These are phyloP conservation scores for Euproctis similis DNA, from an alignment of 2,888 invertebrate genomes.

Conservation along the genomic window DNA sequence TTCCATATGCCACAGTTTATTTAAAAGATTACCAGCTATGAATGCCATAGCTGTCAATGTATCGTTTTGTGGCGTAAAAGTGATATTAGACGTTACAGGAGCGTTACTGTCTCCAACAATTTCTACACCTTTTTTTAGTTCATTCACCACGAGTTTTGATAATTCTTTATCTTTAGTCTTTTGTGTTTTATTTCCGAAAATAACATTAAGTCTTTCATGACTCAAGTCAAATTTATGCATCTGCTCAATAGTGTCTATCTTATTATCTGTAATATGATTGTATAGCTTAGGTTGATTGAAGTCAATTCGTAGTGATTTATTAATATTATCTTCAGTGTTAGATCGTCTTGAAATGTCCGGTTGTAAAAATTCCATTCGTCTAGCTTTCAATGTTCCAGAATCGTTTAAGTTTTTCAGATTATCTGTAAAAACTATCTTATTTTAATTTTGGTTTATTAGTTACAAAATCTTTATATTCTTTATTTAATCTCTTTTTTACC, in stretches of 20 bases:
- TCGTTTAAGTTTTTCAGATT: constrained; percentile 40
- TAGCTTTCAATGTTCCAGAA: constrained; percentile 46
- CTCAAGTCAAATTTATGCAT: constrained; percentile 30
- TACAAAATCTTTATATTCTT: too few relatives aligned
- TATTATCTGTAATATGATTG: constrained; percentile 49
- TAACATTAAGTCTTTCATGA: constrained; percentile 30
- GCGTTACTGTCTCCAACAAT: constrained; percentile 45
- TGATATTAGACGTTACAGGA: constrained; percentile 54
- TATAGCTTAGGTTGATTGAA: constrained; percentile 39
- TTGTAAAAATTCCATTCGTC: constrained; percentile 29
- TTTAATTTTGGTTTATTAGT: too few relatives aligned
- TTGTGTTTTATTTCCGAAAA: constrained; percentile 42
- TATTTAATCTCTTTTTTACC: too few relatives aligned
- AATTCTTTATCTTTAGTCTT: constrained; percentile 44
- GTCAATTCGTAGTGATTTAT: constrained; percentile 45
- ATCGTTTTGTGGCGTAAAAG: constrained; percentile 63
- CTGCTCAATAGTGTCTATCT: constrained; percentile 42
- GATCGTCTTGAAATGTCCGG: constrained; percentile 34
- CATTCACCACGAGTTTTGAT: constrained; percentile 58
- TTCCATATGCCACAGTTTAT: constrained; percentile 63
- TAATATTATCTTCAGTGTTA: constrained; percentile 22
- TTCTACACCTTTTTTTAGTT: constrained; percentile 49
- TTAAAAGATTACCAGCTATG: constrained; percentile 63
- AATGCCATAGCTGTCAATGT: constrained; percentile 62
- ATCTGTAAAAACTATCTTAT: constrained; percentile 34